Base-by-base conservation (phyloP, 2,113 vertebrate species). In the Istiophorus platypterus region DNA sequence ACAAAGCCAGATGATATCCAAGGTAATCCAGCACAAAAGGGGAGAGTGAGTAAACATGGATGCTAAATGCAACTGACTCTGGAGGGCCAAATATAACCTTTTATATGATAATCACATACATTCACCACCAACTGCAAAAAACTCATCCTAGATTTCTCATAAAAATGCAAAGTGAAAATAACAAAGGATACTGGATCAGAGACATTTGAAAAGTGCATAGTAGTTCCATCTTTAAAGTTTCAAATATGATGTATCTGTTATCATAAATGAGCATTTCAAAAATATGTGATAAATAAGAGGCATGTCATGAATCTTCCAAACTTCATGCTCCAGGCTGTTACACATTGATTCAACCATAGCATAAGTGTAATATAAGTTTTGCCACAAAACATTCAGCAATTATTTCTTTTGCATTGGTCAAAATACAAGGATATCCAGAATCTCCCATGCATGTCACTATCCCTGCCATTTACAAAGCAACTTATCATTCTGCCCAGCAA, bases 391-490 rank as follows among this genome's bases (percentile, higher is more conserved):
- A 88, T 86, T 85, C 58, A 72, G 76, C 62, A 75, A 75, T 88
- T 88, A 89, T 89, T 88, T 76, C 81, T 82, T 82, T 83, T 70
- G 63, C 80, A 78, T 84, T 82, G 78, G 89, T 90, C 89, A 88
- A 91, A 92, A 89, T 57, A 79, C 84, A 42, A 58, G 63, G 39
- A 80, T 85, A 89, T 86, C 74, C 20, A 6, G 85, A 86, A 84
- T 85, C 74, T 57, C 1, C 63, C 80, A 92, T 92, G 88, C 87
- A 91, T 87, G 80, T 90, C 76, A 39, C 93, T 63, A 86, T 91
- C 74, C 82, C 72, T 37, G 85, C 91, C 91, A 93, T 92, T 93
- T 91, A 91, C 87, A 92, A 91, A 92, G 87, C 80, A 93, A 92
- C 85, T 93, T 84, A 92, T 92, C 92, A 92, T 91, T 91, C 90